Conservation (phyloP, 2,888 invertebrate species). For the Scaeva pyrastri region DNA sequence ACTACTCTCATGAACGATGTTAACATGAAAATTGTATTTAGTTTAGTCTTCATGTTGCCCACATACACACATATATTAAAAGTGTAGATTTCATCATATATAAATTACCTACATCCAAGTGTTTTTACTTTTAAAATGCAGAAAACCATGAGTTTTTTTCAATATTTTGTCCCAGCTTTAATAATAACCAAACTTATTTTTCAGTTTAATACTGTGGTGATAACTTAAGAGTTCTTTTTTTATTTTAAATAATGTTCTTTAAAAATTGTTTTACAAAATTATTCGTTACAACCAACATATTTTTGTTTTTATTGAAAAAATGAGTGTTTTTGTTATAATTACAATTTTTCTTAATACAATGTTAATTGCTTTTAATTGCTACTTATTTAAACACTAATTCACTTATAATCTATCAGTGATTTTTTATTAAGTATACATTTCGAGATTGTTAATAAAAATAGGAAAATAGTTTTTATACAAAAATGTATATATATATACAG, state of each 20-base stretch:
- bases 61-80: too few species aligned
- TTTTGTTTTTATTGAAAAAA: background rate
- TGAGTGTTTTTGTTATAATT: background rate
- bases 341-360: background rate
- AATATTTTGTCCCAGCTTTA: too few species aligned
- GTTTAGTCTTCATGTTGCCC: too few species aligned
- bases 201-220: slow-evolving; percentile 32
- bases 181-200: background rate
- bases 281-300: slow-evolving; percentile 30
- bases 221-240: slow-evolving; percentile 6
- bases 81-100: too few species aligned
- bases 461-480: slow-evolving; percentile 1
- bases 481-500: slow-evolving; percentile 10
- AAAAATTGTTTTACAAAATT: slow-evolving; percentile 10
- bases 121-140: too few species aligned
- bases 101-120: too few species aligned
- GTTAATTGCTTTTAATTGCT: background rate
- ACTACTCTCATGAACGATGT: too few species aligned
- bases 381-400: background rate
- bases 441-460: slow-evolving; percentile 35
- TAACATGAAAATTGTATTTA: too few species aligned
- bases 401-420: slow-evolving; percentile 33
- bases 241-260: background rate
- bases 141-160: too few species aligned
- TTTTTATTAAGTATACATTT: slow-evolving; percentile 39